Base-by-base conservation (phyloP, 2,797 vertebrate species). In the Simalia tracyae region DNA sequence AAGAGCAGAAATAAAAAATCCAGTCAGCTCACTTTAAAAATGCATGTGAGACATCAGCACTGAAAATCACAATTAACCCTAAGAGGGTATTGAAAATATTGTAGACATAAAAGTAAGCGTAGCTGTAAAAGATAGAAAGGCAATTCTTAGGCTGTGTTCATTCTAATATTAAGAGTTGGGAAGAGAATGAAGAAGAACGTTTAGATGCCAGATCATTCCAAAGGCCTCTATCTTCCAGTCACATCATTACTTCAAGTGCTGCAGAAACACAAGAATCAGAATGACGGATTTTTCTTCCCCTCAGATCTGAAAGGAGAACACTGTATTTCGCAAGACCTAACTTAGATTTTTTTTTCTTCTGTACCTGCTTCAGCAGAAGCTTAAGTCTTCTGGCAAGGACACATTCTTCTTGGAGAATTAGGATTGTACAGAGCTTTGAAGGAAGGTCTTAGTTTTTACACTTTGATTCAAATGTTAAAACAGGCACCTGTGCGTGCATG, bases 181-280 rank as follows among this genome's bases (percentile, higher is more conserved):
- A 24, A 36, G 17, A 24, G 10, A 66, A 24, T 2, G 15, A 8
- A n/a, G 15, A 31, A 91, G 36, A 89, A 24, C 64, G 94, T 87
- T 95, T 91, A 94, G 91, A 90, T 93, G 42, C 89, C 94, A 59
- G 54, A 63, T 96, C 90, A 1, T 10, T 1, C n/a, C 93, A 12
- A 92, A 56, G 22, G 24, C 87, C 2, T 95, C 92, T 93, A 31
- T 94, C 72, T 92, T 93, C 68, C 90, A 93, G 61, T 59, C 93
- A 9, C 76, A 93, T 91, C 12, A 88, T 85, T 95, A 57, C 90
- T 93, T 60, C 56, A 95, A 96, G 93, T 91, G 68, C 63, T 64
- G 86, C 36, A 95, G 66, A 87, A 5, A 90, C 15, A 9, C 15
- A 89, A 56, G 26, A 8, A 92, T 93, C 89, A 94, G 81, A 68